Base-by-base conservation (phyloP, 2,888 invertebrate species). In the Cryptops parisi region DNA sequence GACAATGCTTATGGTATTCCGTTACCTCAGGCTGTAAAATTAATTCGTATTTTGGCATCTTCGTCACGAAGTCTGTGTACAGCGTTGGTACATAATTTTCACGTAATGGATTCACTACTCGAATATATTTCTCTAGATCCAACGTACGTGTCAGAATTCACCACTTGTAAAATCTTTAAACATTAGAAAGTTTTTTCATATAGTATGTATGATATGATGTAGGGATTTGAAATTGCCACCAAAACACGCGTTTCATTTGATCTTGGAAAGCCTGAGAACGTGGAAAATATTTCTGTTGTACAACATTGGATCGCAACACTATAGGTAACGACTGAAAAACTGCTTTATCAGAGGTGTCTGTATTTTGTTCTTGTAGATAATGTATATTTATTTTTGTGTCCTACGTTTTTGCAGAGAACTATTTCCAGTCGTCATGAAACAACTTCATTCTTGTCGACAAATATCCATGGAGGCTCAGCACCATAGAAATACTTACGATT, bases 41-140 rank as follows among this genome's bases (percentile, higher is more conserved):
- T 90, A 3, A 68, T 87, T 33, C 75, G 88, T 61, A 72, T 86
- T 50, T 66, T 90, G 26, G 75, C 80, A 25, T 73, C 79, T 38
- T 78, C 82, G 62, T 76, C 74, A 45, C 69, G 68, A 62, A 70
- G 72, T 57, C 69, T 79, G 54, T 76, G 78, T 3, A 65, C 68
- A 12, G 64, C 70, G 50, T 67, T 82, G 56, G 67, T 78, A 43
- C 66, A 68, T 17, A 76, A 75, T 67, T 70, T 66, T 60, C 60
- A 56, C 15, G 54, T 63, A 2, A 61, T 64, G 55, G 66, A 58
- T 56, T 65, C 48, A 59, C 62, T 59, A 5, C 52, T 63, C 41
- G 60, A 62, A 45, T 68, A 67, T 57, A 55, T 67, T 17, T 61
- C 62, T 24, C 58, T 64, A 25, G 60, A 64, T 24, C 60, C 61